Evolutionary conservation across 2,888 invertebrate genomes (phyloP).

Genomic region (Andrena dorsata): DNA sequence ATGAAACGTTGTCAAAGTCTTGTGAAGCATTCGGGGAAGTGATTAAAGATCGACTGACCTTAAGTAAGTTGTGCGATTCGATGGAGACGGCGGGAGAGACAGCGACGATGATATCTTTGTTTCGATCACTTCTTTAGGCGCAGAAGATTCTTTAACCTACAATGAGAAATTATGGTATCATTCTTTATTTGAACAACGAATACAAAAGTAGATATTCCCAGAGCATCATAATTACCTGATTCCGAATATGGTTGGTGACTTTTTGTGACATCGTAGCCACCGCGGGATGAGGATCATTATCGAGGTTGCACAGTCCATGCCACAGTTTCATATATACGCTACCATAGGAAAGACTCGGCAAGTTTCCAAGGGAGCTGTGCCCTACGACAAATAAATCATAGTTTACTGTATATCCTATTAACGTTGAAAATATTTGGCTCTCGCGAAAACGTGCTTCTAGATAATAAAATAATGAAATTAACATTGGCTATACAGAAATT

Average conservation of each 20-base stretch:
- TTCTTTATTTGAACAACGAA: not conserved
- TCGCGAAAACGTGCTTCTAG: slow-evolving; percentile 49
- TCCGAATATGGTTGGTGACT: slow-evolving; percentile 91
- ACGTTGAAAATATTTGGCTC: slow-evolving; percentile 16
- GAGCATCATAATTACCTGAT: slow-evolving; percentile 86
- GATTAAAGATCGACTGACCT: slow-evolving; percentile 77
- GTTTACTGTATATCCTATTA: slow-evolving; percentile 12
- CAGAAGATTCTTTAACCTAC: slow-evolving; percentile 84
- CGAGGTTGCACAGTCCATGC: slow-evolving; percentile 91
- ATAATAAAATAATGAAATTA: slow-evolving; percentile 37
- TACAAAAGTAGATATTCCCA: slow-evolving; percentile 7
- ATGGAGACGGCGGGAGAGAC: slow-evolving; percentile 87
- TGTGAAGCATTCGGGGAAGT: not conserved
- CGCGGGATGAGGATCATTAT: slow-evolving; percentile 94
- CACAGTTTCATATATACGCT: slow-evolving; percentile 96
- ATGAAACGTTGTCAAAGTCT: slow-evolving; percentile 21
- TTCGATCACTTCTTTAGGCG: slow-evolving; percentile 84
- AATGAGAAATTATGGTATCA: not conserved
- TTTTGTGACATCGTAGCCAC: slow-evolving; percentile 92
- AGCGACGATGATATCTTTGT: slow-evolving; percentile 85
- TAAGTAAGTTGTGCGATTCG: slow-evolving; percentile 86
- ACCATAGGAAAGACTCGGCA: slow-evolving; percentile 87
- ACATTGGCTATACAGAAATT: slow-evolving; percentile 37
- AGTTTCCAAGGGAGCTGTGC: slow-evolving; percentile 84
- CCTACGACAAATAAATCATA: slow-evolving; percentile 74